Evolutionary conservation across 2,888 invertebrate genomes (phyloP).

Genomic region (Pseudococcus viburni): DNA sequence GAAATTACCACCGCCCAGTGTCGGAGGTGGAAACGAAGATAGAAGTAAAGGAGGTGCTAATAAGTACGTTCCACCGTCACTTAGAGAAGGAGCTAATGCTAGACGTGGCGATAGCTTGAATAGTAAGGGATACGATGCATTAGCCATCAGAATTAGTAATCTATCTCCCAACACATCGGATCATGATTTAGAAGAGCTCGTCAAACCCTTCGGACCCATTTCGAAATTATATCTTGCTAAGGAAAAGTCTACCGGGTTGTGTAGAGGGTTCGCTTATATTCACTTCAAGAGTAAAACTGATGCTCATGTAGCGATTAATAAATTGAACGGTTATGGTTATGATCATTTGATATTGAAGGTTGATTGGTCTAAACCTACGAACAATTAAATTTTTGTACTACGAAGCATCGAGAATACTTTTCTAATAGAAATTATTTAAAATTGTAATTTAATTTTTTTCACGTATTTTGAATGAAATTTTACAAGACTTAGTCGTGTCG

Average conservation of each 20-base stretch:
- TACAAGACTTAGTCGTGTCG: background rate
- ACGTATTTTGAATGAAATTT: background rate
- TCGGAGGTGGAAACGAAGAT: slow-evolving; percentile 64
- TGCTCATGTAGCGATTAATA: slow-evolving; percentile 91
- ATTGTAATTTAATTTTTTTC: background rate
- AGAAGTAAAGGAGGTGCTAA: slow-evolving; percentile 71
- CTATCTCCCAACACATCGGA: slow-evolving; percentile 96
- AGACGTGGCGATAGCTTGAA: slow-evolving; percentile 81
- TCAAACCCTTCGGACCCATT: slow-evolving; percentile 93
- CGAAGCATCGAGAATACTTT: background rate
- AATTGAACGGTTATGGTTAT: slow-evolving; percentile 93
- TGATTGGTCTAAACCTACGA: slow-evolving; percentile 95
- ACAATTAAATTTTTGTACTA: slow-evolving; percentile 69
- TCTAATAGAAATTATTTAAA: background rate
- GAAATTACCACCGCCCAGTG: slow-evolving; percentile 61
- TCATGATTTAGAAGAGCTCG: slow-evolving; percentile 94
- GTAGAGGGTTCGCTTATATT: slow-evolving; percentile 98
- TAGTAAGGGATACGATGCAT: slow-evolving; percentile 83
- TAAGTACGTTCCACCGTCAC: slow-evolving; percentile 90
- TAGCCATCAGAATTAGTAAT: slow-evolving; percentile 97
- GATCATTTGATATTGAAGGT: slow-evolving; percentile 98
- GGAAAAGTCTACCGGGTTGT: slow-evolving; percentile 88
- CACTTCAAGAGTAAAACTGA: slow-evolving; percentile 93
- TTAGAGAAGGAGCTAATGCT: slow-evolving; percentile 88
- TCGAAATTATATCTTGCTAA: slow-evolving; percentile 96